Evolutionary conservation across 2,888 invertebrate species (phyloP).

Genomic region (Laothoe populi): DNA sequence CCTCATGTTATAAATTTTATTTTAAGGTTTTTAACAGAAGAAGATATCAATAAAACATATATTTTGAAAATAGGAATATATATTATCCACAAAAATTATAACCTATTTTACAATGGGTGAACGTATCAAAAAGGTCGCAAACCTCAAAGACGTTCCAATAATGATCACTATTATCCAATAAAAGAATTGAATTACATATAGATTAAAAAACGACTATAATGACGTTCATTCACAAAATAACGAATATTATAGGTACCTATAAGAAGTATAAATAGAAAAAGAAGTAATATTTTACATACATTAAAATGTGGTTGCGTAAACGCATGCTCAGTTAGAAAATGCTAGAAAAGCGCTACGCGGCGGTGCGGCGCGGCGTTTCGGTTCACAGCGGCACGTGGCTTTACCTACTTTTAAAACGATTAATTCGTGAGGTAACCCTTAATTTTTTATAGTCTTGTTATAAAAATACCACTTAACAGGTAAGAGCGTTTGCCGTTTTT

Average conservation of each 20-base stretch:
- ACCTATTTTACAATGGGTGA: background rate
- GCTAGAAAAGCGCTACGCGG: slow-evolving; percentile 22
- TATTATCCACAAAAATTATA: background rate
- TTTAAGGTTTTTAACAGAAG: background rate
- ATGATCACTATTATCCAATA: background rate
- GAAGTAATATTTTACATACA: background rate
- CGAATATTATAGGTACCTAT: background rate
- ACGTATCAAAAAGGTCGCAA: background rate
- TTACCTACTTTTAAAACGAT: slow-evolving; percentile 33
- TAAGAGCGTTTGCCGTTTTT: background rate
- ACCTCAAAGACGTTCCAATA: background rate
- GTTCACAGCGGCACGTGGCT: slow-evolving; percentile 74
- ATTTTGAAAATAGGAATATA: background rate
- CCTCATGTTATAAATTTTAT: slow-evolving; percentile 29
- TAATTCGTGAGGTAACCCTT: slow-evolving; percentile 35
- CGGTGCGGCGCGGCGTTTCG: slow-evolving; percentile 49
- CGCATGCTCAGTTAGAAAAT: slow-evolving; percentile 30
- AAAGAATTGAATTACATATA: background rate
- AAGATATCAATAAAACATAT: background rate
- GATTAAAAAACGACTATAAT: background rate
- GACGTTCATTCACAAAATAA: slow-evolving; percentile 7
- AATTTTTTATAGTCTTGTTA: slow-evolving; percentile 21
- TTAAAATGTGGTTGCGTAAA: slow-evolving; percentile 8
- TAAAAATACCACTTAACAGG: slow-evolving; percentile 2
- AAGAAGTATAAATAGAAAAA: background rate